A percentile compares a stretch with the other conserved stretches of the same genome.
Evolutionary conservation across 2,888 invertebrate species (phyloP).

Genomic region (Corbicula japonica): DNA sequence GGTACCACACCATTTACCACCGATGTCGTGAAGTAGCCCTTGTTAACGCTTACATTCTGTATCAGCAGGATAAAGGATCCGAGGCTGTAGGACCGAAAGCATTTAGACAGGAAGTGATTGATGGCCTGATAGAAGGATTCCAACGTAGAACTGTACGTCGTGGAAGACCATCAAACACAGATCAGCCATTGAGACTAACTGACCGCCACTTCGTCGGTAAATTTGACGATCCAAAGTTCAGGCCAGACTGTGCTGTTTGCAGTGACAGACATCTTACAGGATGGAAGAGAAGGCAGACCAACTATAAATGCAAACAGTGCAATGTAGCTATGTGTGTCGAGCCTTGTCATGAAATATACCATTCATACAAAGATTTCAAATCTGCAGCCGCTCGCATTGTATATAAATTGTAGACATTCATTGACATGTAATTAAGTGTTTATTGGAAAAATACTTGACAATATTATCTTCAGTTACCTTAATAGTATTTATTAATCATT

Average conservation of each 20-base stretch:
- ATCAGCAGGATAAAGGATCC: constrained; percentile 11
- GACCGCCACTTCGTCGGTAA: constrained; percentile 47
- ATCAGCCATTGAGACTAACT: constrained; percentile 35
- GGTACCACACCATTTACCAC: constrained; percentile 26
- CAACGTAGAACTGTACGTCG: not conserved
- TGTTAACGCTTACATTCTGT: constrained; percentile 62
- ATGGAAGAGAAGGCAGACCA: constrained; percentile 56
- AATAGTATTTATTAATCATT: not conserved
- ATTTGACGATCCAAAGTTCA: constrained; percentile 41
- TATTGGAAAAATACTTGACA: not conserved
- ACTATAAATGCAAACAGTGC: constrained; percentile 41
- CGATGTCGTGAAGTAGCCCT: constrained; percentile 50
- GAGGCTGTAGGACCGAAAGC: no score
- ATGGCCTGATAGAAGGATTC: constrained; percentile 49
- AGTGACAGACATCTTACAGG: constrained; percentile 30
- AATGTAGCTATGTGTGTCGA: constrained; percentile 41
- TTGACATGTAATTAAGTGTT: not conserved
- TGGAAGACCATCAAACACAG: constrained; percentile 23
- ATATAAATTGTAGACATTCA: constrained; percentile 19
- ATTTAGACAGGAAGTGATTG: constrained; percentile 48
- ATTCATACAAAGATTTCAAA: constrained; percentile 39
- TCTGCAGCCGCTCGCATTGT: constrained; percentile 18
- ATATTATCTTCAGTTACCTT: not conserved
- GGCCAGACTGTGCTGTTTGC: constrained; percentile 55
- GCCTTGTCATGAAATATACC: constrained; percentile 50